A percentile compares a stretch with the other conserved stretches of the same genome.
phyloP scores from a whole-genome alignment of 2,888 invertebrate genomes.

The Dryomyza anilis region DNA sequence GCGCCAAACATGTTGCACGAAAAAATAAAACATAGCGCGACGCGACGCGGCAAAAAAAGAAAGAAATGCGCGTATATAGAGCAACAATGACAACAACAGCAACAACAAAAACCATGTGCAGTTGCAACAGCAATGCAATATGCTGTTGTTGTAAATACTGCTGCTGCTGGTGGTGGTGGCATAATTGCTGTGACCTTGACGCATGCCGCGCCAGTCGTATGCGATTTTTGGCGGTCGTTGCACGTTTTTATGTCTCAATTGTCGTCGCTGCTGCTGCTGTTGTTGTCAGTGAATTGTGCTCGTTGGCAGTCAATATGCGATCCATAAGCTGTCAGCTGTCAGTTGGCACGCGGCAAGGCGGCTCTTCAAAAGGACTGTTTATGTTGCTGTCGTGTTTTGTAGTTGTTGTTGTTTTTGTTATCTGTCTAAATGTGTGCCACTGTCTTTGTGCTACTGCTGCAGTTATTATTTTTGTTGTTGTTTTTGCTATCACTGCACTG shows the following conservation, averaged over 20 bases:
- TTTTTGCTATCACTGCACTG: background rate
- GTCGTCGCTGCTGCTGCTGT: background rate
- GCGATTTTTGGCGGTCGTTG: background rate
- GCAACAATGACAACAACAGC: background rate
- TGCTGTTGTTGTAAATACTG: background rate
- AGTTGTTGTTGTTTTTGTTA: no score
- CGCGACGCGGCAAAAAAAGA: background rate
- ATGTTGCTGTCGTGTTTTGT: background rate
- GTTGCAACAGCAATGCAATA: background rate
- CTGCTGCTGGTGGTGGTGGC: background rate
- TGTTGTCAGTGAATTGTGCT: background rate
- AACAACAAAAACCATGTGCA: background rate
- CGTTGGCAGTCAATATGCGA: background rate
- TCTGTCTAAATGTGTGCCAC: no score
- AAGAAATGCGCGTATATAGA: background rate
- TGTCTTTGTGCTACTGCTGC: background rate
- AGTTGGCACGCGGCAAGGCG: background rate
- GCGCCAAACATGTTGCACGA: background rate
- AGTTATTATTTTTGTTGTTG: background rate
- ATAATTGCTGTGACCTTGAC: background rate
- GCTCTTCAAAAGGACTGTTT: background rate
- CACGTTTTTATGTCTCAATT: background rate
- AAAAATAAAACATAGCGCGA: background rate
- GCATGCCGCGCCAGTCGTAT: background rate
- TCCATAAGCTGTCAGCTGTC: background rate